phyloP scores from a whole-genome alignment of 2,113 vertebrate genomes.

The Microcebus murinus region DNA sequence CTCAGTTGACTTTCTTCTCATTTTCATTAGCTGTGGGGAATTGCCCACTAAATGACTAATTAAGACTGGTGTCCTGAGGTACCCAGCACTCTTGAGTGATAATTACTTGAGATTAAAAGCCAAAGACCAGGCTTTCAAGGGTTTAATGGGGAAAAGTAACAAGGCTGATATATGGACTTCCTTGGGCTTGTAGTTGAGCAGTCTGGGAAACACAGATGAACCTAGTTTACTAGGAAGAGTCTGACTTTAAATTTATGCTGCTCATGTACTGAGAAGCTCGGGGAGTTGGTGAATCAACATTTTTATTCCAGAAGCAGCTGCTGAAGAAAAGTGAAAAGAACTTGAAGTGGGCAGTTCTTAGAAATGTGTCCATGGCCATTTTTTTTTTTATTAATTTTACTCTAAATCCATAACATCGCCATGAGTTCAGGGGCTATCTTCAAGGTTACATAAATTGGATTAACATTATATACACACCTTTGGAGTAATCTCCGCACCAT shows the following conservation, averaged over 20 bases:
- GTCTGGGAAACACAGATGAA: not conserved
- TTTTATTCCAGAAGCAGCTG: not conserved
- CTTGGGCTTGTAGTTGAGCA: not conserved
- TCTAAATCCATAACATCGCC: not conserved
- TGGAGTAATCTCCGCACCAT: not conserved
- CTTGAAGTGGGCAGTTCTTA: not conserved
- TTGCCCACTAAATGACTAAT: constrained; percentile 72
- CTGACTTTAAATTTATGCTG: not conserved
- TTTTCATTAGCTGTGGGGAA: constrained; percentile 58
- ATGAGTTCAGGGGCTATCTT: not conserved
- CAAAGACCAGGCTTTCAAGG: constrained; percentile 68
- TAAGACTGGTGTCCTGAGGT: constrained; percentile 69
- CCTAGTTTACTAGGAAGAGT: not conserved
- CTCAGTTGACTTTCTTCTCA: constrained; percentile 46
- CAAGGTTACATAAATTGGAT: not conserved
- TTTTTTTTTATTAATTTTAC: not conserved
- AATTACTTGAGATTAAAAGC: constrained; percentile 76
- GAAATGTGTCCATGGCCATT: not conserved
- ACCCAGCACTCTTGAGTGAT: constrained; percentile 61
- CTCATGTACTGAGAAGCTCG: not conserved
- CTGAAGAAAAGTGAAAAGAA: not conserved
- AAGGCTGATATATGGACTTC: constrained; percentile 65
- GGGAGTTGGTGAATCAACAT: not conserved
- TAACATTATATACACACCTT: not conserved
- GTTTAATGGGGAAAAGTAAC: constrained; percentile 72